A percentile compares a stretch with the other conserved stretches of the same genome.
Conservation (phyloP, 2,888 invertebrate genomes). For the Apantesis nais region DNA sequence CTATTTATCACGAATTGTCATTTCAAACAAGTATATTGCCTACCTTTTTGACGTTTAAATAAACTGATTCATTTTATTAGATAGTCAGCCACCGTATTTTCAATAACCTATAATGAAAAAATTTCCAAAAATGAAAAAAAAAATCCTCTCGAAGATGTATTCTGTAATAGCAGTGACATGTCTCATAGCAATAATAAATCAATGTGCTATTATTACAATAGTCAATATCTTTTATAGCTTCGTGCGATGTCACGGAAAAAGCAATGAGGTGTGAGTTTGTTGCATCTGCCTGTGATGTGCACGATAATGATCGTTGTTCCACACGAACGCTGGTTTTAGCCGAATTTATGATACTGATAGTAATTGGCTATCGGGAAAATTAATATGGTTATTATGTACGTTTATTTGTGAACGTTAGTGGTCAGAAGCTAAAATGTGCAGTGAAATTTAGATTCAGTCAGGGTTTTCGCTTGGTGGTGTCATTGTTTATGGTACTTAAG, state of each 20-base stretch:
- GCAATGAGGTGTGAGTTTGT: conserved; percentile 77
- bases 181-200: conserved; percentile 59
- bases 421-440: conserved; percentile 22
- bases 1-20: not conserved
- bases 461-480: too few relatives aligned
- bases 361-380: conserved; percentile 37
- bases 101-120: not conserved
- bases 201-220: conserved; percentile 65
- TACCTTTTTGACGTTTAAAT: not conserved
- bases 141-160: not conserved
- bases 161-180: conserved; percentile 17
- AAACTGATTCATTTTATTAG: not conserved
- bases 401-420: conserved; percentile 33
- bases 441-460: conserved; percentile 23
- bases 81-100: not conserved
- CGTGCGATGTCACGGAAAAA: conserved; percentile 81
- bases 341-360: conserved; percentile 50
- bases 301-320: conserved; percentile 69
- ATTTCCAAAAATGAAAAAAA: not conserved
- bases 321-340: conserved; percentile 52
- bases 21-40: not conserved
- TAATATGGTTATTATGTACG: conserved; percentile 36
- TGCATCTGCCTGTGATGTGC: conserved; percentile 74
- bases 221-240: conserved; percentile 78
- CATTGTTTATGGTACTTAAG: not conserved